phyloP scores from a whole-genome alignment of 1,140 invertebrate genomes.

The Drosophila tsacasi region DNA sequence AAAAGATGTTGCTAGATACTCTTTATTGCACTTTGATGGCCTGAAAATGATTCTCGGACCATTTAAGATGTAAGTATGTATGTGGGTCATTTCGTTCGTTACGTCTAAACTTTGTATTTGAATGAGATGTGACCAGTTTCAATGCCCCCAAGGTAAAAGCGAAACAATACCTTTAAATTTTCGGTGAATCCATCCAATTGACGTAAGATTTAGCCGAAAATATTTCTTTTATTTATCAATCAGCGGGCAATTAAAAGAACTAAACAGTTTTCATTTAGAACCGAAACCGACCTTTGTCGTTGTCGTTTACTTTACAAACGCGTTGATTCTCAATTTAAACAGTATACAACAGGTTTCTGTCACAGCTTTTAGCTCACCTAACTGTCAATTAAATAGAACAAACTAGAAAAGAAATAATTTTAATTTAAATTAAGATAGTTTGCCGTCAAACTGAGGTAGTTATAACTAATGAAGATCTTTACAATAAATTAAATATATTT shows the following conservation, averaged over 20 bases:
- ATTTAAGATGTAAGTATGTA: not conserved
- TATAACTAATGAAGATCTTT: too few relatives aligned
- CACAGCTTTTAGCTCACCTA: constrained; percentile 6
- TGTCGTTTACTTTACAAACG: not conserved
- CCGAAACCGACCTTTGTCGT: constrained; percentile 4
- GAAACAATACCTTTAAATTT: constrained; percentile 1
- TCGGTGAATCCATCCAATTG: not conserved
- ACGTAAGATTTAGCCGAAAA: not conserved
- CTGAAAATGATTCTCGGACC: not conserved
- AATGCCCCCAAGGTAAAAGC: not conserved
- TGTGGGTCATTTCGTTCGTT: not conserved
- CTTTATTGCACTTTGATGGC: not conserved
- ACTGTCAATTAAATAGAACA: constrained; percentile 25
- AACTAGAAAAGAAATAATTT: not conserved
- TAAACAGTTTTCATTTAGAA: constrained; percentile 1
- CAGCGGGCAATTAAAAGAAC: constrained; percentile 1
- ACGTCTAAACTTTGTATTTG: not conserved
- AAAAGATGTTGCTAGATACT: not conserved
- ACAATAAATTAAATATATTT: too few relatives aligned
- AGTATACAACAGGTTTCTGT: constrained; percentile 25
- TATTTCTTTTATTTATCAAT: constrained; percentile 23
- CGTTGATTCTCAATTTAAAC: constrained; percentile 6
- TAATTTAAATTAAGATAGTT: not conserved
- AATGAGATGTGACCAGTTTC: not conserved
- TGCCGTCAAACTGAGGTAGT: not conserved